Percentiles rank a stretch among this genome's conserved stretches.
phyloP scores from a whole-genome alignment of 2,888 invertebrate genomes.

The Ophonus ardosiacus region DNA sequence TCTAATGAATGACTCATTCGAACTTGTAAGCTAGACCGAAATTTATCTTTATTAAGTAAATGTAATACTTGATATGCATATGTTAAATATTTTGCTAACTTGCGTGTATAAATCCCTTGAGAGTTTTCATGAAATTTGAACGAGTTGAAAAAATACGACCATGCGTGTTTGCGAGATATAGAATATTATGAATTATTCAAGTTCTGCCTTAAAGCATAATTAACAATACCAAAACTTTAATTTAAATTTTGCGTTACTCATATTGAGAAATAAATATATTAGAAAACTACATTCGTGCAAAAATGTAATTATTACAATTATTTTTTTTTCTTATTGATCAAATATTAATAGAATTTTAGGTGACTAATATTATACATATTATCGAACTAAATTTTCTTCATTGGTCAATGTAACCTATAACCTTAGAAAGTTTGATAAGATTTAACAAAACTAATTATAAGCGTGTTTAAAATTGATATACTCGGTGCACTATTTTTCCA shows the following conservation, averaged over 20 bases:
- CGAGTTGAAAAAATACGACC: neutral
- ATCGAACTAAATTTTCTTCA: neutral
- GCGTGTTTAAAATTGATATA: neutral
- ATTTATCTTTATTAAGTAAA: neutral
- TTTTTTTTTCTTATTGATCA: neutral
- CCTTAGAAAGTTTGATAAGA: neutral
- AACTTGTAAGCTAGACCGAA: neutral
- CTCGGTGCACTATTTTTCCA: too few species aligned
- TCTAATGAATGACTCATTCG: slow-evolving; percentile 14
- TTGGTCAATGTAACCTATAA: neutral
- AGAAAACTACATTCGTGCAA: too few species aligned
- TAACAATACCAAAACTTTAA: neutral
- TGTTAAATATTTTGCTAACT: slow-evolving; percentile 5
- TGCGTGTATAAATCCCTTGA: slow-evolving; percentile 14
- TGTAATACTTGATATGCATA: neutral
- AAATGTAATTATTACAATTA: too few species aligned
- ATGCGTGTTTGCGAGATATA: slow-evolving; percentile 4
- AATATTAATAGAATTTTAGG: neutral
- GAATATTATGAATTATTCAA: slow-evolving; percentile 11
- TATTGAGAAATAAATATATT: too few species aligned
- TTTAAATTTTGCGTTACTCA: too few species aligned
- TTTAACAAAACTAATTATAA: neutral
- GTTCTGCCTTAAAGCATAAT: neutral
- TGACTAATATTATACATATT: neutral
- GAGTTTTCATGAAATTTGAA: slow-evolving; percentile 4